Evolutionary conservation across 53 echinoderm and acorn worm species (phyloP).

Genomic region (Holothuria scabra): DNA sequence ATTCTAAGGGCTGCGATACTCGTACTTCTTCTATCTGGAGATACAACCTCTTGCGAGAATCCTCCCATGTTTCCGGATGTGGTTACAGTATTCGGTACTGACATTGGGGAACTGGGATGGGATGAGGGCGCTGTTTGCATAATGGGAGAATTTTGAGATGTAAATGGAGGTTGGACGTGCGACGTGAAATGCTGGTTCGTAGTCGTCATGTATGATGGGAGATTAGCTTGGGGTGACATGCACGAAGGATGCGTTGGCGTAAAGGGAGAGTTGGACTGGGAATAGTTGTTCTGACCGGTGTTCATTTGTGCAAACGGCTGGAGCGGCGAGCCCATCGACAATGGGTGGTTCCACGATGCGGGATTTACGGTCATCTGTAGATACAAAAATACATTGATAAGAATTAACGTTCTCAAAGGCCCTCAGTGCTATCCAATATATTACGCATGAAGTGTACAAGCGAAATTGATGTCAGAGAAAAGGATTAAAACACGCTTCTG

Average conservation of each 20-base stretch:
- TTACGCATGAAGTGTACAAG: no score
- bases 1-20: conserved; percentile 92
- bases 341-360: conserved; percentile 37
- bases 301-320: conserved; percentile 44
- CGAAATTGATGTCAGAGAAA: no score
- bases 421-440: no score
- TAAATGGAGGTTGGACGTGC: conserved; percentile 70
- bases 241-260: conserved; percentile 70
- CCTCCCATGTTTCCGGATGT: conserved; percentile 44
- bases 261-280: conserved; percentile 48
- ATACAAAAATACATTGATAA: background rate
- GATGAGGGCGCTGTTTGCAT: conserved; percentile 47
- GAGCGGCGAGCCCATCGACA: conserved; percentile 47
- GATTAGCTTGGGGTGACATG: conserved; percentile 77
- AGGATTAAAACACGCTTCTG: no score
- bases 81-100: conserved; percentile 62
- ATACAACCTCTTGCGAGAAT: conserved; percentile 53
- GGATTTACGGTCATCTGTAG: conserved; percentile 35
- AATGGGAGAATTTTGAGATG: conserved; percentile 60
- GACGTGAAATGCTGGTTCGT: conserved; percentile 65
- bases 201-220: conserved; percentile 95
- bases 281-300: conserved; percentile 34
- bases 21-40: conserved; percentile 81
- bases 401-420: no score
- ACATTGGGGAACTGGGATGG: conserved; percentile 51